Evolutionary conservation across 2,113 vertebrate species (phyloP), one percentile per base, ranked within the genome.

Genomic region (Pleuronectes platessa): DNA sequence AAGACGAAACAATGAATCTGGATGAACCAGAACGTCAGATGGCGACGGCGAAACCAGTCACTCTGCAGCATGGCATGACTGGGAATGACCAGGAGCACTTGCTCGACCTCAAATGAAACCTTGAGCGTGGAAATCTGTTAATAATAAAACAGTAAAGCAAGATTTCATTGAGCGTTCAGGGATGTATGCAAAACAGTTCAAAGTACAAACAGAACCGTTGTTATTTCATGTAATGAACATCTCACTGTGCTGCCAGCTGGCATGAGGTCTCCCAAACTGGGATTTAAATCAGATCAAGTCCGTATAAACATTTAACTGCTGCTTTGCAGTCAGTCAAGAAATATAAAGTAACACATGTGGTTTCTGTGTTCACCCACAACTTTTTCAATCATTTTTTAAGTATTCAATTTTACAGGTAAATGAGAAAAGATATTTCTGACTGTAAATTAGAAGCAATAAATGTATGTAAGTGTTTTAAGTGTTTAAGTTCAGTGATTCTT

Each of bases 21-120:
- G 95, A 94, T 59, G 95, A 96, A 72, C 94, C 95, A 89, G 94
- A 96, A 79, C 94, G 95, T 86, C 93, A 94, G 45, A 93, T 96
- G 92, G 94, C 94, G 49, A 92, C 94, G 82, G 92, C 95, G 78
- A 96, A 95, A 87, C 92, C 95, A 0, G 94, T 93, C 24, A 91
- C 93, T 87, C 92, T 96, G 87, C 95, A 95, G 90, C 94, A 92
- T 6, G 93, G 94, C 90, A 82, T 90, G 92, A 63, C 27, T 9
- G 95, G 96, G 92, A 94, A 95, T 61, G 93, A 96, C 47, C 94
- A 96, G 74, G 94, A 95, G 81, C 93, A 93, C 88, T 93, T 95
- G 89, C 96, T 96, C 91, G 95, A 97, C 89, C 91, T 96, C 83
- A 95, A 97, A 95, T 97, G 92, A 97, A 31, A 91, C 54, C 21